Base-by-base conservation (phyloP, 30 jellyfish, hydroid and myxozoan genomes). In the Chironex yamaguchii region DNA sequence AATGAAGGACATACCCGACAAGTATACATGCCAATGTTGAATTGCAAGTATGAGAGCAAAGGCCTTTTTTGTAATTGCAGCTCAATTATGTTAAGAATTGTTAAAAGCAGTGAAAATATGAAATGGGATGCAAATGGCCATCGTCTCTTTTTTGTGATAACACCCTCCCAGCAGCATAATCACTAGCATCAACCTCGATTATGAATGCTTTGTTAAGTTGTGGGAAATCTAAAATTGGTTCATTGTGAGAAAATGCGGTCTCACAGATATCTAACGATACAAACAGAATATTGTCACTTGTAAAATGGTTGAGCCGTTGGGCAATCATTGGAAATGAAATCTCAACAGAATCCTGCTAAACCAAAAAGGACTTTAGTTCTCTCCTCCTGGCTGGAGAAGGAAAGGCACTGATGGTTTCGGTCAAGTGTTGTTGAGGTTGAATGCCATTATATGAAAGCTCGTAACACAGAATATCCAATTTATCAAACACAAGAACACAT, bases 381-480 rank as follows among this genome's bases (percentile, higher is more conserved):
- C 34, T 76, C 82, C 31, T 76, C 4, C 80, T 17, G 20, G 2
- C 20, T 4, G 89, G 89, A 17, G 54, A 12, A 3, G 82, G 89
- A 53, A 26, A 52, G 14, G 17, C 30, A 22, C 62, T 27, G 22
- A 76, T 76, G 34, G 79, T 79, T 3, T 76, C 63, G 29, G 82
- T 52, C 63, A 76, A 52, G 26, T 71, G 89, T 3, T 53, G 62
- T 31, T 76, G 80, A 27, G 89, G 89, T 50, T 76, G 53, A 26
- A 53, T 29, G 1, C 89, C 89, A 13, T 76, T 28, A 30, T 30
- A 3, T 17, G 89, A 76, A 76, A 76, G 89, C 83, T 76, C 89
- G 29, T 49, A 76, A 24, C 89, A 79, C 26, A 51, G 34, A 76
- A 76, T 49, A 36, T n/a, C 34, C 30, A 51, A 11, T 71, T 50